These are phyloP conservation scores for Anoplolepis gracilipes DNA, from an alignment of 1,140 invertebrate species.

Conservation along the genomic window DNA sequence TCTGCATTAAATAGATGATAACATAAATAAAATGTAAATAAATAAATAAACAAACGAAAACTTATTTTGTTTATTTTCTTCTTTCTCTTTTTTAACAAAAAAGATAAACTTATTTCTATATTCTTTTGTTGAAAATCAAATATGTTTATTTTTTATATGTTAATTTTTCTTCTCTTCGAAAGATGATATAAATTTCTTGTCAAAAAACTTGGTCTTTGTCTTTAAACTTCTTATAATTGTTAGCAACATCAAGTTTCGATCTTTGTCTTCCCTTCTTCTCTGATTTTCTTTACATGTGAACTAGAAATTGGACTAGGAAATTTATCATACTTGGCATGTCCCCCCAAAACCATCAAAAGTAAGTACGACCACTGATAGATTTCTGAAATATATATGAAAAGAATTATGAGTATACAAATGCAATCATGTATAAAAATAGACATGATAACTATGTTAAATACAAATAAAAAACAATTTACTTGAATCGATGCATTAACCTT, in stretches of 20 bases:
- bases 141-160: background rate
- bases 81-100: background rate
- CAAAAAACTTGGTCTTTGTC: background rate
- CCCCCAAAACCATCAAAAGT: conserved; percentile 81
- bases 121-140: background rate
- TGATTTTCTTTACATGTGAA: conserved; percentile 46
- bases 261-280: conserved; percentile 58
- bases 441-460: conserved; percentile 1
- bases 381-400: conserved; percentile 16
- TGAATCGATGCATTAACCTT: conserved; percentile 16
- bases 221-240: conserved; percentile 27
- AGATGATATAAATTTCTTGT: background rate
- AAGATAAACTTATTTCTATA: background rate
- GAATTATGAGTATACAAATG: background rate
- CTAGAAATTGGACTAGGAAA: conserved; percentile 70
- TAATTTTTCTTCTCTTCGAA: background rate
- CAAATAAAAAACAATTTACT: conserved; percentile 1
- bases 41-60: too few relatives aligned
- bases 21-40: too few relatives aligned
- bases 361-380: background rate
- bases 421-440: background rate
- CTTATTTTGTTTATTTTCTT: background rate
- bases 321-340: conserved; percentile 76
- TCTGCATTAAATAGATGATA: too few relatives aligned
- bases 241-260: conserved; percentile 57